Conservation (phyloP, 1,140 invertebrate genomes). For the Asbolus verrucosus region DNA sequence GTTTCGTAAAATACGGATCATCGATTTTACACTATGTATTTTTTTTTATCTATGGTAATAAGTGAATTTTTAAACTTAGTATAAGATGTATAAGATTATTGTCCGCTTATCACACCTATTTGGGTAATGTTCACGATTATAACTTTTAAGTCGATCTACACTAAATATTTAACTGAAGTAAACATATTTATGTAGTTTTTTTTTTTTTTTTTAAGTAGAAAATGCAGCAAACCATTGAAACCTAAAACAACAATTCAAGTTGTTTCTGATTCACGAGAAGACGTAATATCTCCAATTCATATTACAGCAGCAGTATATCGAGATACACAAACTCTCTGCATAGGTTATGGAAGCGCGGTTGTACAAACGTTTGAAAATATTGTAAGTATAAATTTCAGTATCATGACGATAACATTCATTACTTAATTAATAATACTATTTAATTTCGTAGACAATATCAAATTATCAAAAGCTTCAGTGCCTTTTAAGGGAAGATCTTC, state of each 20-base stretch:
- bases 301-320: slow-evolving; percentile 67
- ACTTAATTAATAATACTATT: slow-evolving; percentile 42
- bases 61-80: too few relatives aligned
- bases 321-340: slow-evolving; percentile 67
- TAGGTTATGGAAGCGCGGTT: slow-evolving; percentile 70
- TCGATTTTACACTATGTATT: too few relatives aligned
- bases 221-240: slow-evolving; percentile 77
- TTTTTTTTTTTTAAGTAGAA: slow-evolving; percentile 61
- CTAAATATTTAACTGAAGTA: neutral
- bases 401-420: too few relatives aligned
- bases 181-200: slow-evolving; percentile 1
- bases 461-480: slow-evolving; percentile 70
- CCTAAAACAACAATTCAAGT: slow-evolving; percentile 79
- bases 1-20: too few relatives aligned
- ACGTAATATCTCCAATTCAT: slow-evolving; percentile 70
- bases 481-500: slow-evolving; percentile 68
- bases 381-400: slow-evolving; percentile 60
- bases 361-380: slow-evolving; percentile 76
- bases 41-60: too few relatives aligned
- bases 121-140: neutral
- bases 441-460: slow-evolving; percentile 62
- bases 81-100: too few relatives aligned
- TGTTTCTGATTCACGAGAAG: slow-evolving; percentile 68
- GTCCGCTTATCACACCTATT: too few relatives aligned
- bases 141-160: neutral